Evolutionary conservation across 2,888 invertebrate species (phyloP), one percentile per base, ranked within the genome.

Genomic region (Aleiodes alternator): DNA sequence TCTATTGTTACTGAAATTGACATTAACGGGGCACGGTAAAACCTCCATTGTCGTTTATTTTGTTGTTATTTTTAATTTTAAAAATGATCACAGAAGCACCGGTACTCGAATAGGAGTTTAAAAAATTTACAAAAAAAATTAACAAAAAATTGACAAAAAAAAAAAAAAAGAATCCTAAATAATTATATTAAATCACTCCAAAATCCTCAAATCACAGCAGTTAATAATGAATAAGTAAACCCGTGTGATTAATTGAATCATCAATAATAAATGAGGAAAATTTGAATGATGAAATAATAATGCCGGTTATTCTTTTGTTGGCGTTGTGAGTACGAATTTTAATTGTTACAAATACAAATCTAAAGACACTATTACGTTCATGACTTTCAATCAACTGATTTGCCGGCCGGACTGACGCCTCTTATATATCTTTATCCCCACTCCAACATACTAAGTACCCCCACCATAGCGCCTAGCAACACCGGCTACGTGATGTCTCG

Each of bases 1-100:
- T 94, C 94, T 93, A 89, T 93, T 93, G 90, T 92, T 93, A 90
- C 92, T 93, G 92, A 95, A 95, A 91, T 94, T 93, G 89, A 94
- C 94, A 90, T 92, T 93, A 90, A 94, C 95, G 90, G 93, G 93
- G 90, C 94, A 93, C 90, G 94, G 93, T 90, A 95, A 92, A 90
- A 95, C 94, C 92, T 95, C 95, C 95, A 95, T 95, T 90, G 48
- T 61, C 43, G n/a, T 38, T 48, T n/a, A n/a, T n/a, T n/a, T n/a
- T n/a, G n/a, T n/a, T n/a, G n/a, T n/a, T n/a, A n/a, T 57, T 23
- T 23, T 23, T 23, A 23, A 23, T 23, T 69, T 14, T 5, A 31
- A 12, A 51, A 50, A n/a, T 12, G 48, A 57, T 70, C 66, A 75
- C 59, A 72, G 76, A 61, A 50, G 43, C 72, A 48, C 72, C 70